These are phyloP conservation scores for Teleiodes luculella DNA, from an alignment of 2,888 invertebrate genomes.

Conservation along the genomic window DNA sequence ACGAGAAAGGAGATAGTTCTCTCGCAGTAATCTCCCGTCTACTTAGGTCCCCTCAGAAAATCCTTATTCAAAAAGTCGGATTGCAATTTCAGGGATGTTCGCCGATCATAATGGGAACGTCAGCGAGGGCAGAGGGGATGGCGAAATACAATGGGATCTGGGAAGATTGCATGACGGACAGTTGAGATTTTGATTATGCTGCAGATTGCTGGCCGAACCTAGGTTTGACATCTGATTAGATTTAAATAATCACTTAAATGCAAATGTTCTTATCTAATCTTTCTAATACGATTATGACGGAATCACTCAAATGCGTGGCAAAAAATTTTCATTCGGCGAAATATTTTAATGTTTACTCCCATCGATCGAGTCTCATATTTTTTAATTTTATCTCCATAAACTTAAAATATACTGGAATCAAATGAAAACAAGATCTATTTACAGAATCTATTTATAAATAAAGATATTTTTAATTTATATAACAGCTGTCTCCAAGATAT, in stretches of 20 bases:
- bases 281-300: too few species aligned
- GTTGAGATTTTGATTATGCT: slow-evolving; percentile 18
- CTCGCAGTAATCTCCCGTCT: neutral
- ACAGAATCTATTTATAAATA: too few species aligned
- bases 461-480: too few species aligned
- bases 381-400: too few species aligned
- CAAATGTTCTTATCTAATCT: too few species aligned
- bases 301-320: too few species aligned
- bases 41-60: neutral
- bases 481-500: neutral
- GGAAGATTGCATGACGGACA: neutral
- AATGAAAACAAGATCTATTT: too few species aligned
- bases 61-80: slow-evolving; percentile 3
- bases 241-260: neutral
- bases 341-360: too few species aligned
- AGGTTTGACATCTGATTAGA: neutral
- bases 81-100: slow-evolving; percentile 10
- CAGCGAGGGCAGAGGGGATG: neutral
- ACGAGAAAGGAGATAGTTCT: neutral
- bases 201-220: slow-evolving; percentile 13
- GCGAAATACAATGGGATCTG: neutral
- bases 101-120: slow-evolving; percentile 7
- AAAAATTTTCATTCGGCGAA: too few species aligned
- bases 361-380: too few species aligned
- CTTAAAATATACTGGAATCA: too few species aligned